Percentiles rank a stretch among this genome's conserved stretches.
These are phyloP conservation scores for Caerostris extrusa DNA, from an alignment of 1,140 invertebrate species.

Conservation along the genomic window DNA sequence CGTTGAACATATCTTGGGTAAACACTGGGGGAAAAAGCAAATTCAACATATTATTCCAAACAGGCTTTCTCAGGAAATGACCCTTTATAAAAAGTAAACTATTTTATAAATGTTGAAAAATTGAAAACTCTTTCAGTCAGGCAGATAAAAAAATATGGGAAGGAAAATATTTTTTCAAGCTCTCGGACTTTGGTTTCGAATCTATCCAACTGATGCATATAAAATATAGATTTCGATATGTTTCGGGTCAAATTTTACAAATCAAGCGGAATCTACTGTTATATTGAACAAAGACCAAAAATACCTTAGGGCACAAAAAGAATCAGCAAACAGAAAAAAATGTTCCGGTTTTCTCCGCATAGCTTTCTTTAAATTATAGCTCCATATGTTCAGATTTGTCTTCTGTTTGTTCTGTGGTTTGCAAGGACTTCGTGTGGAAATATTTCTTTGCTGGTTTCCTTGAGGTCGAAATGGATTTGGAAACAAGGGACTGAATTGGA, in stretches of 20 bases:
- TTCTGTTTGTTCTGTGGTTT: conserved; percentile 25
- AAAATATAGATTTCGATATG: neutral
- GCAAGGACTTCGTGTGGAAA: conserved; percentile 18
- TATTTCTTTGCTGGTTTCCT: neutral
- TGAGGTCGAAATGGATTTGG: neutral
- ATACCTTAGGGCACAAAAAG: conserved; percentile 13
- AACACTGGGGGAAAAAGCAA: neutral
- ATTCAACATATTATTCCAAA: neutral
- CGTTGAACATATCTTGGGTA: neutral
- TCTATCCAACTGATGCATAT: neutral
- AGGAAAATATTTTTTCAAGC: neutral
- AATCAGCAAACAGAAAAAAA: neutral
- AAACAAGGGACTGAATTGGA: conserved; percentile 8
- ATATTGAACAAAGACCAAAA: conserved; percentile 26
- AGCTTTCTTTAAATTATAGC: conserved; percentile 40
- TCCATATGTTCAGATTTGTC: conserved; percentile 2
- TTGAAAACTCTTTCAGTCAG: conserved; percentile 34
- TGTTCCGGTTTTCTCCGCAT: neutral
- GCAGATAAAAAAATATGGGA: conserved; percentile 1
- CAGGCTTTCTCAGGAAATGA: neutral
- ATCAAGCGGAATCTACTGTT: conserved; percentile 19
- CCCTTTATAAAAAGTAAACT: conserved; percentile 17
- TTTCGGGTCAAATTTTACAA: conserved; percentile 40
- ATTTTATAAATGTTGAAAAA: conserved; percentile 58
- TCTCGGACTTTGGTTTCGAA: neutral